phyloP scores from a whole-genome alignment of 2,113 vertebrate genomes.

The Clinocottus analis region DNA sequence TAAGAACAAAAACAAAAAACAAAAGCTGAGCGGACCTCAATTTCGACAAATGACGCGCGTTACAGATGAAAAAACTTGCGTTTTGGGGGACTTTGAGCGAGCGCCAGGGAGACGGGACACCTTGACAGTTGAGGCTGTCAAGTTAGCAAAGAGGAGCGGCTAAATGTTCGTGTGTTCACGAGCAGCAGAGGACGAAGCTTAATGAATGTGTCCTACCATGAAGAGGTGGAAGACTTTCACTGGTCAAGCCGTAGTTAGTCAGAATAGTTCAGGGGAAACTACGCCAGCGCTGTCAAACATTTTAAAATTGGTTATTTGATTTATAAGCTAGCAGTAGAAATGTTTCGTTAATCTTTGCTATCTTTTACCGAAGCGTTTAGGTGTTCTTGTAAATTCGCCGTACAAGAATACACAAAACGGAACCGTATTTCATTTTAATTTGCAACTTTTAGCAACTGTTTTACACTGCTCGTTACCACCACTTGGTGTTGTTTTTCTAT shows the following conservation, averaged over 20 bases:
- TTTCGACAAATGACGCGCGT: rapidly evolving
- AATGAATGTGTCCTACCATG: background rate
- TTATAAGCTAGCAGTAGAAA: background rate
- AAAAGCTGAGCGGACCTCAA: background rate
- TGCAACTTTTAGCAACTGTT: conserved; percentile 2
- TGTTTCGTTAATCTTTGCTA: background rate
- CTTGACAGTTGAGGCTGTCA: conserved; percentile 26
- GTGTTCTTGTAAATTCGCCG: background rate
- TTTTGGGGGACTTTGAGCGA: background rate
- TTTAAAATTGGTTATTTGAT: background rate
- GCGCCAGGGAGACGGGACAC: background rate
- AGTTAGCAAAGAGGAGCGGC: conserved; percentile 3
- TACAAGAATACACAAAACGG: background rate
- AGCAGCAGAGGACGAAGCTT: too few species aligned
- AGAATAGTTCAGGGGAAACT: background rate
- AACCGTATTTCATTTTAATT: background rate
- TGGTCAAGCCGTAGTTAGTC: too few species aligned
- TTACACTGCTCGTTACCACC: background rate
- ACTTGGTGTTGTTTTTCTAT: background rate
- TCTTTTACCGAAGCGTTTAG: background rate
- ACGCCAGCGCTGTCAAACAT: background rate
- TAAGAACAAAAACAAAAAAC: background rate
- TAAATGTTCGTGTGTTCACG: background rate
- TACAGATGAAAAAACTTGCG: too few species aligned
- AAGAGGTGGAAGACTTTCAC: too few species aligned